Conservation (phyloP, 30 jellyfish, hydroid and myxozoan species). For the Aurelia sp. region DNA sequence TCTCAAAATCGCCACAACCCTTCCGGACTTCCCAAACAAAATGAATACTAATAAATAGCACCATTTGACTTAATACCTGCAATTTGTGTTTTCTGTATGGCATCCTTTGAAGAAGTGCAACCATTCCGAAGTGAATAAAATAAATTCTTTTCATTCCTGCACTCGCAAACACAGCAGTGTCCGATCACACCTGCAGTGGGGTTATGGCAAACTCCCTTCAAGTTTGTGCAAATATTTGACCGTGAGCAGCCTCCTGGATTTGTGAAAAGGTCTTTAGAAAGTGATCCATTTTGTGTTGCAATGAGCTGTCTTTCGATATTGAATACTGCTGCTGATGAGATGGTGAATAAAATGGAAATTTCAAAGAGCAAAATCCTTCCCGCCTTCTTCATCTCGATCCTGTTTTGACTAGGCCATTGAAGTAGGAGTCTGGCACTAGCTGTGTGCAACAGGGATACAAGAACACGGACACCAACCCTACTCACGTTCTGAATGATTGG, state of each 20-base stretch:
- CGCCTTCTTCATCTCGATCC: slow-evolving; percentile 13
- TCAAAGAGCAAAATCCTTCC: neutral
- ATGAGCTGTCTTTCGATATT: neutral
- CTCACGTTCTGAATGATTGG: too few species aligned
- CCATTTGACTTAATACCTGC: neutral
- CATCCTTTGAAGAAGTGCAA: slow-evolving; percentile 2
- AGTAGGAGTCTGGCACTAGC: neutral
- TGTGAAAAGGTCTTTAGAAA: slow-evolving; percentile 10
- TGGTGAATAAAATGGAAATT: neutral
- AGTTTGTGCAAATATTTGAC: neutral
- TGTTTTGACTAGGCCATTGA: neutral
- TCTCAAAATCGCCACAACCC: too few species aligned
- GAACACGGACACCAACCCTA: too few species aligned
- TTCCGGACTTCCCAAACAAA: too few species aligned
- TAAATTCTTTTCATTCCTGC: neutral
- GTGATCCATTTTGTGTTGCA: neutral
- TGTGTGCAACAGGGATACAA: too few species aligned
- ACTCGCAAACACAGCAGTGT: slow-evolving; percentile 37
- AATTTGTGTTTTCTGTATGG: neutral
- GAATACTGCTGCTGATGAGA: neutral
- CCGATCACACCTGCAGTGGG: neutral
- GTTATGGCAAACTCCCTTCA: slow-evolving; percentile 8
- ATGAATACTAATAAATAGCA: too few species aligned
- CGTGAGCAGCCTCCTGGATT: slow-evolving; percentile 48
- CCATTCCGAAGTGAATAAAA: slow-evolving; percentile 16